These are phyloP conservation scores for Aphelenchoides fujianensis DNA, from an alignment of 1,140 invertebrate species.

Conservation along the genomic window DNA sequence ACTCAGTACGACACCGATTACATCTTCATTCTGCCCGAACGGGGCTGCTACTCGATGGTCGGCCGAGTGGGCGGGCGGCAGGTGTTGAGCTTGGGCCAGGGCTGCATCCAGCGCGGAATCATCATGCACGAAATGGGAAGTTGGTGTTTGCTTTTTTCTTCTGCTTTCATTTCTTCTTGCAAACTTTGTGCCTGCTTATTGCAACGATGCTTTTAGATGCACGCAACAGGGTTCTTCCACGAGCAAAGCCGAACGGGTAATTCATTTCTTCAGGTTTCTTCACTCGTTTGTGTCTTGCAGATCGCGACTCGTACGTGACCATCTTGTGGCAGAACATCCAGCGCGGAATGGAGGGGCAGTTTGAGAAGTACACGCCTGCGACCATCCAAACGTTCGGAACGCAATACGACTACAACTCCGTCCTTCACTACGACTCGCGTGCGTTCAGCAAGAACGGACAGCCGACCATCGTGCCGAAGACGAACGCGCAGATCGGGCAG, in stretches of 20 bases:
- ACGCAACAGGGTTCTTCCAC: too few species aligned
- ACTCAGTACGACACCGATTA: constrained; percentile 53
- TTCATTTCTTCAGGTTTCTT: too few species aligned
- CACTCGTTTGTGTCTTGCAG: too few species aligned
- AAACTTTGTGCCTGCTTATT: too few species aligned
- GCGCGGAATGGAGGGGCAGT: constrained; percentile 59
- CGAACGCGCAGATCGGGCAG: constrained; percentile 63
- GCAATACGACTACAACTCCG: neutral
- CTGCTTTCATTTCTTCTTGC: too few species aligned
- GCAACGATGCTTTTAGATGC: too few species aligned
- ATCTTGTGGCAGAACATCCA: constrained; percentile 64
- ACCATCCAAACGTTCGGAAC: constrained; percentile 58
- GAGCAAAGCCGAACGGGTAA: too few species aligned
- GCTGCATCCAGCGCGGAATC: constrained; percentile 67
- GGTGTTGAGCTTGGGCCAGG: constrained; percentile 63
- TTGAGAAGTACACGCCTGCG: constrained; percentile 60
- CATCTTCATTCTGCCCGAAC: constrained; percentile 60
- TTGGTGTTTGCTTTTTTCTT: too few species aligned
- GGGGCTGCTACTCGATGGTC: constrained; percentile 60
- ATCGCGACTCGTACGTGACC: constrained; percentile 62
- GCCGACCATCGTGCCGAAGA: constrained; percentile 63
- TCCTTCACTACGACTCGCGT: neutral
- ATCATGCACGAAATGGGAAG: too few species aligned
- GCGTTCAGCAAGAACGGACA: constrained; percentile 63
- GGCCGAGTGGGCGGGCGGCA: constrained; percentile 64